Base-by-base conservation (phyloP, 2,113 vertebrate species). In the Boleophthalmus pectinirostris region DNA sequence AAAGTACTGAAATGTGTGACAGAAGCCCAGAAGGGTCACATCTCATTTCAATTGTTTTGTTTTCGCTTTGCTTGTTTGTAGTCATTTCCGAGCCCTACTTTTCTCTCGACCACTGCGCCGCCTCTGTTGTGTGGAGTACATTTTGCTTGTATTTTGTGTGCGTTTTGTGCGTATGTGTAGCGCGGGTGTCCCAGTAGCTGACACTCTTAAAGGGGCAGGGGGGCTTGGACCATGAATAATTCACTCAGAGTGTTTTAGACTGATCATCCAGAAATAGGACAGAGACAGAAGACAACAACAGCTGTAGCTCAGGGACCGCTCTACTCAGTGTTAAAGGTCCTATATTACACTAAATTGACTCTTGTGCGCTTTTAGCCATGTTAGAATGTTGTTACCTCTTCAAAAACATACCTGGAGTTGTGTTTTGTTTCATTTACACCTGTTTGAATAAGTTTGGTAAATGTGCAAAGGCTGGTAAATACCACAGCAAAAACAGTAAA, bases 171-270 rank as follows among this genome's bases (percentile, higher is more conserved):
- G 3, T 25, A 23, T 25, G 9, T 11, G 23, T 15, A 71, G 61
- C 65, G 29, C 43, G 64, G 23, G 23, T 65, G 68, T 86, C 80
- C 74, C 70, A 79, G 79, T 78, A 84, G 69, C 75, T 79, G 80
- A 85, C 72, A 83, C 73, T 84, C 33, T 57, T 66, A 84, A 81
- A 46, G 76, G 60, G 73, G 81, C 83, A 80, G 79, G 77, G 81
- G 78, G 81, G 82, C 74, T 84, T 81, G 78, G 79, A 77, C 78
- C 83, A 90, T 92, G 82, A 81, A 89, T 83, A 89, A 90, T 91
- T 90, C 79, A 92, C 69, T 16, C 79, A 71, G 67, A 70, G 66
- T 38, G 23, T 87, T 88, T 87, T 83, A 90, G 74, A 80, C 71
- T 80, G 85, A 83, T 82, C 80, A 90, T 86, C 80, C 83, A 81